A percentile compares a stretch with the other conserved stretches of the same genome.
These are phyloP conservation scores for Pipra filicauda DNA, from an alignment of 2,113 vertebrate genomes.

Conservation along the genomic window DNA sequence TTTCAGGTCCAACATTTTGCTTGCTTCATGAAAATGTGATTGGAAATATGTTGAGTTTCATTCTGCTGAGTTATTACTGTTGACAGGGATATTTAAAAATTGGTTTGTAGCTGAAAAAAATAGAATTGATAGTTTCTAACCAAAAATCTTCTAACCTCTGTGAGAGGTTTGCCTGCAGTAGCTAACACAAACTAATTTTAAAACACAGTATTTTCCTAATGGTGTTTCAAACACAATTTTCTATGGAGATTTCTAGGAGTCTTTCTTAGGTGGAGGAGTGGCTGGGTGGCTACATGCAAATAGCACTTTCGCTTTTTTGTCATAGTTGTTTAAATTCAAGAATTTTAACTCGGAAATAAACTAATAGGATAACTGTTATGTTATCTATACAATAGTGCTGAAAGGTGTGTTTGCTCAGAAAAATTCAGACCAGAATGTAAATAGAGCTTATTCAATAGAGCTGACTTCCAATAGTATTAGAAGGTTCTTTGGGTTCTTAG, in stretches of 20 bases:
- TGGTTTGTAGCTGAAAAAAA: background rate
- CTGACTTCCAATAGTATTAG: background rate
- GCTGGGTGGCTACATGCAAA: background rate
- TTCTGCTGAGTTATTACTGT: background rate
- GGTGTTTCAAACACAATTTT: background rate
- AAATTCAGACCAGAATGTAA: background rate
- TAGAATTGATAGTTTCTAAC: background rate
- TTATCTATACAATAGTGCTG: background rate
- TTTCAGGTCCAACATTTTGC: background rate
- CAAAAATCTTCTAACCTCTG: background rate
- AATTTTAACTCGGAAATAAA: background rate
- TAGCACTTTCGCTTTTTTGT: background rate
- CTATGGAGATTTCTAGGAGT: background rate
- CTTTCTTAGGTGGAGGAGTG: background rate
- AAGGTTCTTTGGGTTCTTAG: background rate
- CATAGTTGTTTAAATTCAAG: background rate
- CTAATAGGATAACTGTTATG: background rate
- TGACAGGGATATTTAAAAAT: background rate
- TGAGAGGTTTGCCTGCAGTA: background rate
- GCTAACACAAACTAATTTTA: background rate
- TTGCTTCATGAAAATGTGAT: background rate
- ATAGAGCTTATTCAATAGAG: background rate
- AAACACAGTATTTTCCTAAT: background rate
- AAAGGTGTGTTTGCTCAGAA: background rate
- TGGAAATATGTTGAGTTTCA: background rate